Conservation (phyloP, 2,888 invertebrate species). For the Dysmachus trigonus region DNA sequence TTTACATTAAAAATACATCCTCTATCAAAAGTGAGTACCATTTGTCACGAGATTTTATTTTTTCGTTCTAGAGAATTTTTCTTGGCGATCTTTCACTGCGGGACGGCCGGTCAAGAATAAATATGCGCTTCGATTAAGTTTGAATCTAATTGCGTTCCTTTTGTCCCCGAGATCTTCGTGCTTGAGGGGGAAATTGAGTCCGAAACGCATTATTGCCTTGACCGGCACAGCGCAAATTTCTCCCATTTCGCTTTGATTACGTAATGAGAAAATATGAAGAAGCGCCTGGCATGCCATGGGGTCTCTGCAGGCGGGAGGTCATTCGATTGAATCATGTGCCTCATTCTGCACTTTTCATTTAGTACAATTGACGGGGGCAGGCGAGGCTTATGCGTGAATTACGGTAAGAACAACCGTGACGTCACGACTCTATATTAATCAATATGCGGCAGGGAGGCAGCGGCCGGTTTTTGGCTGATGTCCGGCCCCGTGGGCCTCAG, state of each 20-base stretch:
- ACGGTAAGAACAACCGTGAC: not conserved
- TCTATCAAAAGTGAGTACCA: conserved; percentile 11
- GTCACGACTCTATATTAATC: conserved; percentile 1
- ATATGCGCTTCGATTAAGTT: not conserved
- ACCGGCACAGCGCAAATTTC: not conserved
- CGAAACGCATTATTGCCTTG: not conserved
- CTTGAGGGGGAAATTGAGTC: not conserved
- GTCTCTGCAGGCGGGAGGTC: not conserved
- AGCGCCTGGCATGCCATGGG: not conserved
- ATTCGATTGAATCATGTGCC: not conserved
- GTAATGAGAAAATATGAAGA: conserved; percentile 10
- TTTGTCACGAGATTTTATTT: not conserved
- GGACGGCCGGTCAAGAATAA: not conserved
- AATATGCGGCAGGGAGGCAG: not conserved
- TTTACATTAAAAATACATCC: not conserved
- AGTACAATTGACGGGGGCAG: not conserved
- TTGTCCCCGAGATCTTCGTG: not conserved
- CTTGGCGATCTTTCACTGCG: not conserved
- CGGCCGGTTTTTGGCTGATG: not conserved
- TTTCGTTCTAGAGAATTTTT: not conserved
- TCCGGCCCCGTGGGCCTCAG: not conserved
- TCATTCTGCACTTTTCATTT: not conserved
- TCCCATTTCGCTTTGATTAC: conserved; percentile 1
- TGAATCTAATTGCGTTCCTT: not conserved
- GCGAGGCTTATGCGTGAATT: not conserved